These are phyloP conservation scores for Acestrorhynchus altus DNA, from an alignment of 2,797 vertebrate genomes.

Conservation along the genomic window DNA sequence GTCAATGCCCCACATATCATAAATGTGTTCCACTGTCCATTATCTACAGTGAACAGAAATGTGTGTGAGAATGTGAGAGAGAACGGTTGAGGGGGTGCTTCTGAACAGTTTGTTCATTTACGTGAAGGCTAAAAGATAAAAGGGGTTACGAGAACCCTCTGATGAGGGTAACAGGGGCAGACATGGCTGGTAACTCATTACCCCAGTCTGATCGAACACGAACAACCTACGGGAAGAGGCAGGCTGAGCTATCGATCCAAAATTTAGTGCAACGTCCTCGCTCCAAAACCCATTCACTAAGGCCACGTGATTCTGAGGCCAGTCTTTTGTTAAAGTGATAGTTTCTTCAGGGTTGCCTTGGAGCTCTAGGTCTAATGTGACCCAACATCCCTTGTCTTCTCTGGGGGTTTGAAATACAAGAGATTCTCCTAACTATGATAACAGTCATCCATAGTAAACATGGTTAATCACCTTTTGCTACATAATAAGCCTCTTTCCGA, in stretches of 20 bases:
- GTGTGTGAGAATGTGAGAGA: conserved; percentile 31
- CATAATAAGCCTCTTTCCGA: no score
- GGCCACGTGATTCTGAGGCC: conserved; percentile 11
- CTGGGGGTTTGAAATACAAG: no score
- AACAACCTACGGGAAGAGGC: conserved; percentile 62
- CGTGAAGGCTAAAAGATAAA: conserved; percentile 61
- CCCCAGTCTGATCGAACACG: conserved; percentile 70
- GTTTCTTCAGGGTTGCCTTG: background rate
- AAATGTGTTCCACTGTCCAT: background rate
- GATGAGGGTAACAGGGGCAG: conserved; percentile 31
- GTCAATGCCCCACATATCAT: background rate
- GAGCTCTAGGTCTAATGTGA: background rate
- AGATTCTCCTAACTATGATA: no score
- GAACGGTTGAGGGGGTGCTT: conserved; percentile 36
- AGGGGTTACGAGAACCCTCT: conserved; percentile 19
- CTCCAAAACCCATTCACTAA: conserved; percentile 6
- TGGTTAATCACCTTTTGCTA: no score
- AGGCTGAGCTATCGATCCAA: conserved; percentile 35
- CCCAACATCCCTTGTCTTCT: no score
- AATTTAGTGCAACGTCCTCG: conserved; percentile 35
- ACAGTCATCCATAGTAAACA: no score
- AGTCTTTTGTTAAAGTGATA: conserved; percentile 22
- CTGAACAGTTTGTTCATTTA: conserved; percentile 55
- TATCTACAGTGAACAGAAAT: background rate
- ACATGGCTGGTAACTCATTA: conserved; percentile 78